Evolutionary conservation across 2,113 vertebrate species (phyloP).

Genomic region (Gobio gobio): DNA sequence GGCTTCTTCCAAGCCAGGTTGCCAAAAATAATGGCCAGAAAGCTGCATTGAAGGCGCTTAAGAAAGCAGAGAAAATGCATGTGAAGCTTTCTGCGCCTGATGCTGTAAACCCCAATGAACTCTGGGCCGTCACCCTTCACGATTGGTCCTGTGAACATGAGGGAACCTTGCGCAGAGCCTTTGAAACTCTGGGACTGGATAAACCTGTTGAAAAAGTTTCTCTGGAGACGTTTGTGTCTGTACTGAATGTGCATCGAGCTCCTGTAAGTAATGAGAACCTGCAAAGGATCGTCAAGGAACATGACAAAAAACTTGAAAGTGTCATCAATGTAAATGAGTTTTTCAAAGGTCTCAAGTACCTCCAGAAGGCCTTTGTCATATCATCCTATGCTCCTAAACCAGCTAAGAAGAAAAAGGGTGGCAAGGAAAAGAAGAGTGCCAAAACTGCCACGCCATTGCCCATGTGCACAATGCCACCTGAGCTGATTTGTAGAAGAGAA

Average conservation of each 20-base stretch:
- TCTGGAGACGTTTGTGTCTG: slow-evolving; percentile 72
- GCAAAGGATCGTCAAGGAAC: slow-evolving; percentile 65
- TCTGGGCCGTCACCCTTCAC: slow-evolving; percentile 78
- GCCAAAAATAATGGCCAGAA: slow-evolving; percentile 78
- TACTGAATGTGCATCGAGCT: slow-evolving; percentile 66
- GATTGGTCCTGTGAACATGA: slow-evolving; percentile 83
- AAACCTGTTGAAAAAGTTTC: slow-evolving; percentile 67
- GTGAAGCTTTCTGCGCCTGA: slow-evolving; percentile 68
- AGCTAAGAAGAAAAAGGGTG: slow-evolving; percentile 59
- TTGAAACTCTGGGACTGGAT: slow-evolving; percentile 62
- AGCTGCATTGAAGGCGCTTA: slow-evolving; percentile 73
- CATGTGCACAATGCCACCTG: slow-evolving; percentile 73
- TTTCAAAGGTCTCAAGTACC: slow-evolving; percentile 80
- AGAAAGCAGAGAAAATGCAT: slow-evolving; percentile 69
- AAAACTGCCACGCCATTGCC: slow-evolving; percentile 75
- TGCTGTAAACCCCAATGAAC: slow-evolving; percentile 71
- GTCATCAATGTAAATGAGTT: slow-evolving; percentile 75
- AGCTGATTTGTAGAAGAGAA: background rate
- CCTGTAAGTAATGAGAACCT: slow-evolving; percentile 63
- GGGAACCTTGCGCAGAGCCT: slow-evolving; percentile 62
- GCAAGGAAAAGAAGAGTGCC: slow-evolving; percentile 66
- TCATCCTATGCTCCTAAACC: slow-evolving; percentile 72
- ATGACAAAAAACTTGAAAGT: slow-evolving; percentile 66
- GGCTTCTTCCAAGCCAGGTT: slow-evolving; percentile 69
- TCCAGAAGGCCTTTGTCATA: slow-evolving; percentile 78